Evolutionary conservation across 92 coral and sea anemone genomes (phyloP).

Genomic region (Actinostola sp.): DNA sequence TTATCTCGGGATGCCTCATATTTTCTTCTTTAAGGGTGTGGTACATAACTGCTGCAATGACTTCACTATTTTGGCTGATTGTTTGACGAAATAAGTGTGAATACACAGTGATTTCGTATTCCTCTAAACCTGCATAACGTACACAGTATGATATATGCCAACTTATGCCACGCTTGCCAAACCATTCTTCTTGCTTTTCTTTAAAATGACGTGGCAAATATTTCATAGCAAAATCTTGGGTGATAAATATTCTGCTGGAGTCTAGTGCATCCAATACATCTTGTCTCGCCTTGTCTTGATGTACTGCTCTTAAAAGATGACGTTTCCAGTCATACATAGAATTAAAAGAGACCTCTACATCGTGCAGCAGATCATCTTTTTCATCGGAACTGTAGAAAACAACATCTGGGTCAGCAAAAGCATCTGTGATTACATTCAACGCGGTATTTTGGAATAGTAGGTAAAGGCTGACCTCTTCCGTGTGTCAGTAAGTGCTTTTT

Average conservation of each 20-base stretch:
- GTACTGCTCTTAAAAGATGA: slow-evolving; percentile 52
- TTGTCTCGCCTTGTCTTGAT: slow-evolving; percentile 48
- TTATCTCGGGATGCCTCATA: slow-evolving; percentile 23
- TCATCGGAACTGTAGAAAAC: slow-evolving; percentile 44
- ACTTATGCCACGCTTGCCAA: slow-evolving; percentile 45
- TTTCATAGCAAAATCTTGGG: slow-evolving; percentile 63
- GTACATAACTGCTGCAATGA: slow-evolving; percentile 42
- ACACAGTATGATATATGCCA: slow-evolving; percentile 53
- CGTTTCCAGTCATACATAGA: slow-evolving; percentile 55
- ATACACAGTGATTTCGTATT: slow-evolving; percentile 36
- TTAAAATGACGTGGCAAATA: slow-evolving; percentile 38
- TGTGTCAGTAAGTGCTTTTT: slow-evolving; percentile 31
- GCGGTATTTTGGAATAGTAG: slow-evolving; percentile 47
- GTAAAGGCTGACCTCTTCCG: slow-evolving; percentile 50
- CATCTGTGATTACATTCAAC: slow-evolving; percentile 31
- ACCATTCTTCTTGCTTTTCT: slow-evolving; percentile 53
- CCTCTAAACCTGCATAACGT: slow-evolving; percentile 14
- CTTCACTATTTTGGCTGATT: slow-evolving; percentile 46
- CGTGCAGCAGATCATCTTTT: slow-evolving; percentile 49
- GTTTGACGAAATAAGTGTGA: slow-evolving; percentile 47
- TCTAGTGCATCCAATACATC: slow-evolving; percentile 35
- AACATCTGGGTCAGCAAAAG: slow-evolving; percentile 30
- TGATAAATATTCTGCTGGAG: slow-evolving; percentile 27
- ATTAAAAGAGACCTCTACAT: slow-evolving; percentile 35
- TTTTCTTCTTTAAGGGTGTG: slow-evolving; percentile 53